phyloP scores from a whole-genome alignment of 2,888 invertebrate species.

The Macaria notata region DNA sequence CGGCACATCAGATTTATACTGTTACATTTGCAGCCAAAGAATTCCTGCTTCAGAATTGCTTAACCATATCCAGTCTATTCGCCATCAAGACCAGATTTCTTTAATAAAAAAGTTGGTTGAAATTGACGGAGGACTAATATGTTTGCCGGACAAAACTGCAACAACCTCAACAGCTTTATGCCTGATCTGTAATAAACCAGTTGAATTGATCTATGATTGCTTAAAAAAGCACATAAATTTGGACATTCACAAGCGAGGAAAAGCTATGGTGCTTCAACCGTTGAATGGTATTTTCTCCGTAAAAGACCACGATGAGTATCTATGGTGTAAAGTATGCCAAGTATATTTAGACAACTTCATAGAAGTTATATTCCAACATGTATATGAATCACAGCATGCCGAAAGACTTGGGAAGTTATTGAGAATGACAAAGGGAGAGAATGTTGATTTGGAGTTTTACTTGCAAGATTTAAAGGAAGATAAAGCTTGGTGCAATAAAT shows the following conservation, averaged over 20 bases:
- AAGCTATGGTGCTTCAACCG: constrained; percentile 52
- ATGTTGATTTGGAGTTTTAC: constrained; percentile 51
- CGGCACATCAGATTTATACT: constrained; percentile 29
- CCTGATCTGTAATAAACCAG: constrained; percentile 40
- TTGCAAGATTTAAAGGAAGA: constrained; percentile 50
- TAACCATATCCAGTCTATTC: constrained; percentile 37
- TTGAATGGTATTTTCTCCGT: constrained; percentile 58
- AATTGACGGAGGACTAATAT: constrained; percentile 47
- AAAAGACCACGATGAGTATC: constrained; percentile 42
- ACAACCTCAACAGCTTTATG: constrained; percentile 34
- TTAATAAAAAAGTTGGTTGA: constrained; percentile 36
- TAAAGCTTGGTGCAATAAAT: constrained; percentile 49
- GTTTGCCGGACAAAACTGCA: constrained; percentile 37
- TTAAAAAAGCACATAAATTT: constrained; percentile 40
- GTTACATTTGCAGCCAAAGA: constrained; percentile 41
- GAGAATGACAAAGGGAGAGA: constrained; percentile 45
- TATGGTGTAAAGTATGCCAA: constrained; percentile 61
- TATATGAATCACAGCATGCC: constrained; percentile 44
- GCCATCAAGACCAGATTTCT: constrained; percentile 35
- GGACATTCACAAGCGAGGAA: constrained; percentile 41
- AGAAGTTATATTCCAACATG: constrained; percentile 51
- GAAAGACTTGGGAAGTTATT: constrained; percentile 41
- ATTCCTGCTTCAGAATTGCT: constrained; percentile 26
- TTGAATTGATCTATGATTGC: constrained; percentile 35
- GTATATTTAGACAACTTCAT: constrained; percentile 53